These are phyloP conservation scores for Silurus meridionalis DNA, from an alignment of 2,113 vertebrate genomes.

Conservation along the genomic window DNA sequence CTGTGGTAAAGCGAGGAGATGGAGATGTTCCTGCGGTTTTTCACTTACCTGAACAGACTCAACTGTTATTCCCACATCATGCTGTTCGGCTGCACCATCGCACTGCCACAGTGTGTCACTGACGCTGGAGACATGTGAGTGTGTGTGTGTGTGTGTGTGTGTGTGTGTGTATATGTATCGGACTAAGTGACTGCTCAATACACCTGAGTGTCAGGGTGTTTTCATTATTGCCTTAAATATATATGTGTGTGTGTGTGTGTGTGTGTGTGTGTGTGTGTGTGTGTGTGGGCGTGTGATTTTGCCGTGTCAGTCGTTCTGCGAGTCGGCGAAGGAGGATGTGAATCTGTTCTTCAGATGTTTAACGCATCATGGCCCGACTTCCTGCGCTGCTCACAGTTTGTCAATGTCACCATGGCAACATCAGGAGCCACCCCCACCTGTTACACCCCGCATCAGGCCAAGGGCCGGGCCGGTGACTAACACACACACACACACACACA, in stretches of 20 bases:
- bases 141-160: neutral
- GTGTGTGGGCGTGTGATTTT: slow-evolving; percentile 67
- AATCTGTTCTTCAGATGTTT: slow-evolving; percentile 88
- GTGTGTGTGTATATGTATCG: slow-evolving; percentile 29
- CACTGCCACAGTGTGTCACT: slow-evolving; percentile 84
- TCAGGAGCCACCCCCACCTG: slow-evolving; percentile 60
- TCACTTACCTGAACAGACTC: slow-evolving; percentile 88
- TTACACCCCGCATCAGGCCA: slow-evolving; percentile 77
- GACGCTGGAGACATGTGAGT: slow-evolving; percentile 59
- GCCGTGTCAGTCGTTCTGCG: slow-evolving; percentile 90
- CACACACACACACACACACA: slow-evolving; percentile 27
- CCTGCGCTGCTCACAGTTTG: slow-evolving; percentile 91
- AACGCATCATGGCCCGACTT: slow-evolving; percentile 93
- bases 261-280: slow-evolving; percentile 24
- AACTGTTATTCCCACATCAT: slow-evolving; percentile 94
- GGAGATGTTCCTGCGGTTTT: slow-evolving; percentile 95
- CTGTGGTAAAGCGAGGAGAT: slow-evolving; percentile 78
- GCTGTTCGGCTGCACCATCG: slow-evolving; percentile 93
- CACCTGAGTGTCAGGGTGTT: neutral
- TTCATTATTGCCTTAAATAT: neutral
- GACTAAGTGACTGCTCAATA: neutral
- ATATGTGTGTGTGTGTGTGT: slow-evolving; percentile 5
- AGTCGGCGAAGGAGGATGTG: slow-evolving; percentile 90
- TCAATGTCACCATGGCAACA: slow-evolving; percentile 61
- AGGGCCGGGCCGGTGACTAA: slow-evolving; percentile 75